phyloP scores from a whole-genome alignment of 2,888 invertebrate genomes.

The Parapristionchus giblindavisi region DNA sequence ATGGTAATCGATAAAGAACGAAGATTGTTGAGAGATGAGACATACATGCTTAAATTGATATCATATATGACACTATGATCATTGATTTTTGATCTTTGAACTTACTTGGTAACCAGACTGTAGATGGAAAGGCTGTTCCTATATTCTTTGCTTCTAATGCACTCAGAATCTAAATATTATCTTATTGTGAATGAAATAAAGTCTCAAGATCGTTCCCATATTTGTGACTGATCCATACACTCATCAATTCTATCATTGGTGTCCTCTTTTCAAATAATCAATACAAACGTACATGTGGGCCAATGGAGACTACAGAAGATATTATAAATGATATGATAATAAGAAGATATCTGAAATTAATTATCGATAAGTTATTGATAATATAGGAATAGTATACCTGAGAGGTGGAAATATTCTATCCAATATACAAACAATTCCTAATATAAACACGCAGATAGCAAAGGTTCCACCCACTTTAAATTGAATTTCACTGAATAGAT shows the following conservation, averaged over 20 bases:
- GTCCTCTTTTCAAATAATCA: too few species aligned
- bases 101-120: slow-evolving; percentile 65
- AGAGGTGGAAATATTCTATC: slow-evolving; percentile 15
- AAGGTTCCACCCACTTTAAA: slow-evolving; percentile 45
- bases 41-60: slow-evolving; percentile 55
- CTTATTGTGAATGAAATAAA: slow-evolving; percentile 12
- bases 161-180: slow-evolving; percentile 1
- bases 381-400: background rate
- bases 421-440: slow-evolving; percentile 6
- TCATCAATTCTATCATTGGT: too few species aligned
- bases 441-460: background rate
- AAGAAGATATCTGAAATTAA: slow-evolving; percentile 77
- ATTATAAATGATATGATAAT: slow-evolving; percentile 82
- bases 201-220: slow-evolving; percentile 43
- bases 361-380: background rate
- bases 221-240: too few species aligned
- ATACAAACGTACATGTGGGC: slow-evolving; percentile 62
- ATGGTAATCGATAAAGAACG: slow-evolving; percentile 65
- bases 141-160: too few species aligned
- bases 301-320: slow-evolving; percentile 73
- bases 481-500: slow-evolving; percentile 31
- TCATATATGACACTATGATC: background rate
- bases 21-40: slow-evolving; percentile 64
- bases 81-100: background rate
- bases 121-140: slow-evolving; percentile 54